Base-by-base conservation (phyloP, 2,888 invertebrate species). In the Bimastos eiseni region DNA sequence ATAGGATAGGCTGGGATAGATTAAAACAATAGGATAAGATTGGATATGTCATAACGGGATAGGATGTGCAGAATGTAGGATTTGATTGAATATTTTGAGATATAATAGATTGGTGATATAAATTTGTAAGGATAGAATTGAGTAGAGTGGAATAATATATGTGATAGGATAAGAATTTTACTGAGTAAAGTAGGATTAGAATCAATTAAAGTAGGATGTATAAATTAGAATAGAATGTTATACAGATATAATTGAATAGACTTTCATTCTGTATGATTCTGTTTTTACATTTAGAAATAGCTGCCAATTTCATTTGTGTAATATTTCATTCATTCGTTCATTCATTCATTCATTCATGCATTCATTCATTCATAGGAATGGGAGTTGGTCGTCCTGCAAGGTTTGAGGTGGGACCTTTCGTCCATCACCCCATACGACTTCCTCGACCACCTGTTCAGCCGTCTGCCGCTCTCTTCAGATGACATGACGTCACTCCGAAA, bases 391-490 rank as follows among this genome's bases (percentile, higher is more conserved):
- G 97, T 98, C 93, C 96, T 98, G 93, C 97, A 97, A 92, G 97
- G 97, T 94, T 96, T 99, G 93, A 98, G 98, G 95, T 99, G 98
- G 98, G 98, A 99, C 96, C 96, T 98, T 92, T 97, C 97, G 21
- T 97, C 98, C 55, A 97, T 98, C 93, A 98, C 98, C 44, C 97
- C 98, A 24, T 97, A 98, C 95, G 98, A 98, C 96, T 98, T 98
- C 96, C 96, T 98, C 93, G 97, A 97, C 94, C 97, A 97, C 93
- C 96, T 97, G 93, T 95, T 97, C 92, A 96, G 96, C 93, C 96
- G 97, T 93, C 95, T 96, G 92, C 91, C 90, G 0, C 55, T 70
- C 13, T 24, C 70, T 0, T 8, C 34, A 36, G 70, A 89, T n/a
- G 37, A 37, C 30, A 92, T 94, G 83, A 93, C 96, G 91, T 55